phyloP scores from a whole-genome alignment of 2,888 invertebrate genomes.

The Cistogaster globosa region DNA sequence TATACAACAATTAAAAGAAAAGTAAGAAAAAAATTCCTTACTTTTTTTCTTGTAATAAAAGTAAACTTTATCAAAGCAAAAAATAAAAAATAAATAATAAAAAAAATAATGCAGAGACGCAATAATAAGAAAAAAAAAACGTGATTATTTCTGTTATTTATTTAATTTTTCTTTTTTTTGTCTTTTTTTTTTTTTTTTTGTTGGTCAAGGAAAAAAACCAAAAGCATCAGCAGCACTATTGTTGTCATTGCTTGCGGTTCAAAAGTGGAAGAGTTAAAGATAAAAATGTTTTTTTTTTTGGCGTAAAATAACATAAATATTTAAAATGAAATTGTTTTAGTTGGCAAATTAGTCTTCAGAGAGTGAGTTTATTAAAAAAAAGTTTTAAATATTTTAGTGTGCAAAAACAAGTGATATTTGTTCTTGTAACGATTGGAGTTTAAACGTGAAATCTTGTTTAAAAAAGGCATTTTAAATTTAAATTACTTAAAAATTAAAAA shows the following conservation, averaged over 20 bases:
- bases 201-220: conserved; percentile 60
- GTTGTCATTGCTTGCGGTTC: conserved; percentile 2
- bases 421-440: conserved; percentile 20
- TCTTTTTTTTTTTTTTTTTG: conserved; percentile 11
- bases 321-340: conserved; percentile 43
- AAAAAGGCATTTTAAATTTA: too few relatives aligned
- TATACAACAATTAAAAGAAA: conserved; percentile 35
- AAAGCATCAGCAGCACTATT: conserved; percentile 12
- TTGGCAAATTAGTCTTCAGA: conserved; percentile 32
- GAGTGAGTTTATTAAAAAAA: neutral
- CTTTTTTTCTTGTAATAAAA: conserved; percentile 22
- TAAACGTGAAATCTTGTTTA: too few relatives aligned
- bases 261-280: conserved; percentile 5
- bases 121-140: conserved; percentile 28
- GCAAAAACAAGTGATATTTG: conserved; percentile 20
- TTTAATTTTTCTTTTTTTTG: neutral
- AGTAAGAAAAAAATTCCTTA: conserved; percentile 45
- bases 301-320: conserved; percentile 13
- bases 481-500: too few relatives aligned
- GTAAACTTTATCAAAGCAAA: conserved; percentile 44
- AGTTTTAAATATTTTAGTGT: conserved; percentile 1
- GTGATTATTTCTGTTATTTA: conserved; percentile 53
- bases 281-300: neutral
- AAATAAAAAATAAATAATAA: neutral
- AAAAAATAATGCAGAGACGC: neutral